phyloP scores from a whole-genome alignment of 2,888 invertebrate genomes.

The Malacosoma neustria region DNA sequence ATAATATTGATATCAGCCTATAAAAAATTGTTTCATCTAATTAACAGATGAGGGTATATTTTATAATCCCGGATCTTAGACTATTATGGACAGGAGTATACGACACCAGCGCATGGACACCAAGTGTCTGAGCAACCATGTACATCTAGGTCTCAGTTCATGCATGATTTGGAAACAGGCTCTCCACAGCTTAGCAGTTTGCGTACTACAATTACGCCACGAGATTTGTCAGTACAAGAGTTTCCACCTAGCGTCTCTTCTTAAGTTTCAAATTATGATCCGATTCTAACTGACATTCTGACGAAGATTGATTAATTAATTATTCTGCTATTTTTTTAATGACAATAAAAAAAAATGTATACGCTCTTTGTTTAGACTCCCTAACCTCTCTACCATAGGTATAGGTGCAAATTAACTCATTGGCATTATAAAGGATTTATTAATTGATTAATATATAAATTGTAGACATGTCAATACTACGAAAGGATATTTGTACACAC shows the following conservation, averaged over 20 bases:
- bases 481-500: not conserved
- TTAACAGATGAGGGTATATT: no score
- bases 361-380: constrained; percentile 3
- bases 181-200: constrained; percentile 9
- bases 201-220: constrained; percentile 12
- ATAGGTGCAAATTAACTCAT: constrained; percentile 3
- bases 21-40: no score
- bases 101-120: constrained; percentile 9
- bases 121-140: constrained; percentile 10
- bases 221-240: constrained; percentile 12
- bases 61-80: no score
- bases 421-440: constrained; percentile 1
- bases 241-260: constrained; percentile 11
- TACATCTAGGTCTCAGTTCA: constrained; percentile 11
- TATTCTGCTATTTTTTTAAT: constrained; percentile 11
- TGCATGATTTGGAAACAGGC: constrained; percentile 12
- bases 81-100: constrained; percentile 15
- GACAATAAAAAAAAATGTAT: constrained; percentile 10
- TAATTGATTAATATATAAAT: not conserved
- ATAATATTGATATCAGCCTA: no score
- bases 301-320: constrained; percentile 12
- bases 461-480: not conserved
- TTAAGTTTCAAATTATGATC: constrained; percentile 14
- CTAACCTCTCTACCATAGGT: constrained; percentile 7
- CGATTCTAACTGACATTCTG: constrained; percentile 14